A percentile compares a stretch with the other conserved stretches of the same genome.
Conservation (phyloP, 2,113 vertebrate genomes). For the Leucopsar rothschildi region DNA sequence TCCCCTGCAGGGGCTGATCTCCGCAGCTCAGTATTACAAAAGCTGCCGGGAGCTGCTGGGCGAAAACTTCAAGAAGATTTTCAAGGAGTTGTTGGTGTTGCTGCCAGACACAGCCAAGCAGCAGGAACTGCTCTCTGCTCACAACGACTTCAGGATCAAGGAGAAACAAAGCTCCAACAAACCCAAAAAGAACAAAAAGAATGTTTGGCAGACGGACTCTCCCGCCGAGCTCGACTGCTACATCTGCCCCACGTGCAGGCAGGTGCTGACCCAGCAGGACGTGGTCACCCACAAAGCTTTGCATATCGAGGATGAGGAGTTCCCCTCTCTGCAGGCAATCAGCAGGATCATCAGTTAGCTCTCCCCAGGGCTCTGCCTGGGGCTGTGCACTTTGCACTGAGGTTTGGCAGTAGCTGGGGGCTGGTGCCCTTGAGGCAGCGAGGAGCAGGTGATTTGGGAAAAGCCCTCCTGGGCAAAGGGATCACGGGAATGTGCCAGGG, state of each 20-base stretch:
- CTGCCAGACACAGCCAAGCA: constrained; percentile 91
- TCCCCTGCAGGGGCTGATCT: constrained; percentile 82
- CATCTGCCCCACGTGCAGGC: constrained; percentile 89
- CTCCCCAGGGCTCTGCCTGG: neutral
- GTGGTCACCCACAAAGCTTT: constrained; percentile 85
- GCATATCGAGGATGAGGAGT: constrained; percentile 87
- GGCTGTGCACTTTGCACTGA: constrained; percentile 4
- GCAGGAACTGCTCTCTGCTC: constrained; percentile 92
- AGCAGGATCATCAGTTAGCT: constrained; percentile 92
- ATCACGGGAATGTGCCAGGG: neutral
- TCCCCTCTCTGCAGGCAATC: constrained; percentile 92
- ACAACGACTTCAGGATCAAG: constrained; percentile 76
- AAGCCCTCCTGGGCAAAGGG: neutral
- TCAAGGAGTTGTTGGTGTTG: constrained; percentile 91
- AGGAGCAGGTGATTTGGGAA: neutral
- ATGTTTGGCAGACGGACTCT: constrained; percentile 77
- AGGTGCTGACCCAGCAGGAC: constrained; percentile 89
- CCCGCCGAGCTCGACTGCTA: constrained; percentile 84
- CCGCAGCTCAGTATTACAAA: constrained; percentile 88
- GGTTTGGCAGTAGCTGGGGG: neutral
- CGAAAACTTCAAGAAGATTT: constrained; percentile 88
- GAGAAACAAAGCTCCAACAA: constrained; percentile 77
- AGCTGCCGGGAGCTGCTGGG: constrained; percentile 87
- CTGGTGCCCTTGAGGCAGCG: neutral
- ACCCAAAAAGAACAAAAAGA: constrained; percentile 87